phyloP scores from a whole-genome alignment of 1,140 invertebrate genomes.

The Oppia nitens region DNA sequence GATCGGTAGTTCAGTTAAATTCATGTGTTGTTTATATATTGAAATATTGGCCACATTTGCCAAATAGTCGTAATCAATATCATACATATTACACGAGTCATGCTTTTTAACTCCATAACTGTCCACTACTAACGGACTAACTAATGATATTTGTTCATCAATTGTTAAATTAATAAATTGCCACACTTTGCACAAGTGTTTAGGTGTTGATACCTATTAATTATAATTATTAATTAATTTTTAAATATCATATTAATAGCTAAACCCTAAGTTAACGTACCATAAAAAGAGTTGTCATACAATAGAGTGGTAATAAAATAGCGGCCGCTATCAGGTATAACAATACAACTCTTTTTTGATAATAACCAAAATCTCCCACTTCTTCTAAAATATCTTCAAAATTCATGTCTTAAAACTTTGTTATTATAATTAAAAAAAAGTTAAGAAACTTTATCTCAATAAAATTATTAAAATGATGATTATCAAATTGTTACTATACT shows the following conservation, averaged over 20 bases:
- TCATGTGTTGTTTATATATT: not conserved
- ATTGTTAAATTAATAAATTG: conserved; percentile 20
- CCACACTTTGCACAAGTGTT: conserved; percentile 22
- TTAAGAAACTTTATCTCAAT: no score
- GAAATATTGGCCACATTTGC: not conserved
- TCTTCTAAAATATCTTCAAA: conserved; percentile 19
- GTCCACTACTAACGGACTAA: not conserved
- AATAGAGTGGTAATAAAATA: conserved; percentile 11
- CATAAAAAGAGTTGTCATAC: conserved; percentile 15
- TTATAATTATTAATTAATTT: not conserved
- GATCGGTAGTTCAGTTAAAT: not conserved
- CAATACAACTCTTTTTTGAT: conserved; percentile 14
- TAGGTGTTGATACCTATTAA: conserved; percentile 10
- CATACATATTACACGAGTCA: conserved; percentile 23
- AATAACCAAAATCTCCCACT: conserved; percentile 17
- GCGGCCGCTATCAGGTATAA: conserved; percentile 15
- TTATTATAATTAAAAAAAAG: no score
- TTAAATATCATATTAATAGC: not conserved
- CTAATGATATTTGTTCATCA: conserved; percentile 4
- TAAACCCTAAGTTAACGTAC: not conserved
- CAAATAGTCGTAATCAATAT: conserved; percentile 20
- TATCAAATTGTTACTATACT: no score
- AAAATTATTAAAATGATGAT: no score
- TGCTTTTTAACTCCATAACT: not conserved
- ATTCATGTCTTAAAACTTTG: no score